Evolutionary conservation across 2,113 vertebrate species (phyloP).

Genomic region (Rafetus swinhoei): DNA sequence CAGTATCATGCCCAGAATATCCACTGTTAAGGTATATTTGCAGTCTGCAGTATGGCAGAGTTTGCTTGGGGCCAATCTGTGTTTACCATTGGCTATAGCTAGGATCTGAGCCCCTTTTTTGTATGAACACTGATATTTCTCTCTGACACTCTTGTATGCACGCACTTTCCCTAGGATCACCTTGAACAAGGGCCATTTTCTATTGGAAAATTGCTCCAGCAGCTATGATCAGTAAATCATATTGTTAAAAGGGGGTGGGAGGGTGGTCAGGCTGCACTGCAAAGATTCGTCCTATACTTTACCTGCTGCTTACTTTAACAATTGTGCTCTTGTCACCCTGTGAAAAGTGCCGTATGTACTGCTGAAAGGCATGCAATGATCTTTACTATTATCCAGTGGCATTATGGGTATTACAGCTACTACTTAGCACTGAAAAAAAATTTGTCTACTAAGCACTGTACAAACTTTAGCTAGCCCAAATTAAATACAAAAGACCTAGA

Average conservation of each 20-base stretch:
- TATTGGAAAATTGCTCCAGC: background rate
- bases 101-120: background rate
- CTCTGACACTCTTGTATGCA: background rate
- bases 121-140: background rate
- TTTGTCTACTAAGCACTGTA: background rate
- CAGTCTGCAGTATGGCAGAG: background rate
- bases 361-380: background rate
- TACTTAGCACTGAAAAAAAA: background rate
- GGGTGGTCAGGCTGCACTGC: background rate
- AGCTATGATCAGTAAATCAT: background rate
- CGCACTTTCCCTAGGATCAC: background rate
- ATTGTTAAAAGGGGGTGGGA: fast-evolving
- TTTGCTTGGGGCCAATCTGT: background rate
- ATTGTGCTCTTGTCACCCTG: background rate
- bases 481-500: fast-evolving
- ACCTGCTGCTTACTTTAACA: background rate
- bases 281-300: background rate
- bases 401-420: background rate
- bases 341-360: background rate
- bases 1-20: background rate
- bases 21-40: background rate
- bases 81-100: background rate
- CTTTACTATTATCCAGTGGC: background rate
- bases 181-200: background rate
- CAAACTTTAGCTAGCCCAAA: background rate